Conservation (phyloP, 2,888 invertebrate genomes). For the Charanyca ferruginea region DNA sequence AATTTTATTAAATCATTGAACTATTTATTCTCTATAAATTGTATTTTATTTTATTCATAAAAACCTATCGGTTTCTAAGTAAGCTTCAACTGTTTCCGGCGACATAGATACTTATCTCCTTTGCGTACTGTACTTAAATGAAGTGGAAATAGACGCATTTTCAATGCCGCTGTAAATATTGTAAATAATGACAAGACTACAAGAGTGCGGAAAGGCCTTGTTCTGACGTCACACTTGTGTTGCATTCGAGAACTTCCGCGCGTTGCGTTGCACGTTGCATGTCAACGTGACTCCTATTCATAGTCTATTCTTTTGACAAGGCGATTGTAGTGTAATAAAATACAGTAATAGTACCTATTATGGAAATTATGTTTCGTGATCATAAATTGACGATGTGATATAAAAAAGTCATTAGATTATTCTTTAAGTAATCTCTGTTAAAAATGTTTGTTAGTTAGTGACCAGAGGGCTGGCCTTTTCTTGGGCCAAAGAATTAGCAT, state of each 20-base stretch:
- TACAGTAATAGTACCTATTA: not conserved
- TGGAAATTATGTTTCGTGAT: not conserved
- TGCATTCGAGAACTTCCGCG: constrained; percentile 51
- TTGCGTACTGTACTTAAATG: too few relatives aligned
- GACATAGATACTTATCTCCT: too few relatives aligned
- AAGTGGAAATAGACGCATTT: constrained; percentile 30
- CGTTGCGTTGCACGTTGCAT: constrained; percentile 43
- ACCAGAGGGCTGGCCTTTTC: too few relatives aligned
- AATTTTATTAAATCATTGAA: too few relatives aligned
- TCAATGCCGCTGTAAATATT: constrained; percentile 43
- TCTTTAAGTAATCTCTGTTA: not conserved
- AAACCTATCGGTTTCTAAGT: too few relatives aligned
- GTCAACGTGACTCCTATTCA: constrained; percentile 50
- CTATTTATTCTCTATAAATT: too few relatives aligned
- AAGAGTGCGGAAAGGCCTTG: constrained; percentile 54
- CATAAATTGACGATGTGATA: not conserved
- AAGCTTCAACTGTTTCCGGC: too few relatives aligned
- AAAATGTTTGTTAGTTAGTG: too few relatives aligned
- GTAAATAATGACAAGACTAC: constrained; percentile 21
- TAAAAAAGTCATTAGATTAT: not conserved
- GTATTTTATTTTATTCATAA: too few relatives aligned
- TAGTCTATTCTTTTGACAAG: constrained; percentile 6
- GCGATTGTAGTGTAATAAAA: constrained; percentile 9
- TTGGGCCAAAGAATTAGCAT: too few relatives aligned
- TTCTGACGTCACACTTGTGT: constrained; percentile 47